Percentiles rank a stretch among this genome's conserved stretches.
These are phyloP conservation scores for Pterocles orientalis DNA, from an alignment of 2,113 vertebrate species.

Conservation along the genomic window DNA sequence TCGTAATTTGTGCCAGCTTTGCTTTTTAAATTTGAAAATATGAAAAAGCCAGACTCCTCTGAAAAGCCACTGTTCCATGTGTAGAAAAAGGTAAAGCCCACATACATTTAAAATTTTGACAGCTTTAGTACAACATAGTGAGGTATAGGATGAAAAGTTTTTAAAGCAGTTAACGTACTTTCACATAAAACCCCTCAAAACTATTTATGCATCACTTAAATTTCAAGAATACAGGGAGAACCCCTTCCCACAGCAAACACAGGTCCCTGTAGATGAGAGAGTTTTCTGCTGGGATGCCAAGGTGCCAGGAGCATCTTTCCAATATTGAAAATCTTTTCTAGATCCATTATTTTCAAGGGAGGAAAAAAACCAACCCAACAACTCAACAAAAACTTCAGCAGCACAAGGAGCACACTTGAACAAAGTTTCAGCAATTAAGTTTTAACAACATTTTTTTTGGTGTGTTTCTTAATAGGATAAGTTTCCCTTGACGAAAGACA, in stretches of 20 bases:
- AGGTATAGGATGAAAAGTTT: not conserved
- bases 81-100: not conserved
- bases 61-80: not conserved
- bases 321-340: not conserved
- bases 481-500: not conserved
- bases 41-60: not conserved
- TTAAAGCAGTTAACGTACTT: not conserved
- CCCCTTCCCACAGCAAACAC: not conserved
- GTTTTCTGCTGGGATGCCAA: not conserved
- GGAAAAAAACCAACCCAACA: too few relatives aligned
- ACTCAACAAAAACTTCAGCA: not conserved
- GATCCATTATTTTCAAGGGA: not conserved
- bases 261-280: not conserved
- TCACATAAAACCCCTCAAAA: not conserved
- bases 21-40: constrained; percentile 3
- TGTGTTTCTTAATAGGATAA: not conserved
- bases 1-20: not conserved
- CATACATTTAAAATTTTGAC: not conserved
- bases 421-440: not conserved
- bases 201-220: not conserved
- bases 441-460: not conserved
- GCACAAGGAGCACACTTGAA: not conserved
- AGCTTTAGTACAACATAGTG: not conserved
- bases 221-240: not conserved
- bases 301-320: not conserved